Conservation (phyloP, 2,113 vertebrate genomes). For the Erythrocebus patas region DNA sequence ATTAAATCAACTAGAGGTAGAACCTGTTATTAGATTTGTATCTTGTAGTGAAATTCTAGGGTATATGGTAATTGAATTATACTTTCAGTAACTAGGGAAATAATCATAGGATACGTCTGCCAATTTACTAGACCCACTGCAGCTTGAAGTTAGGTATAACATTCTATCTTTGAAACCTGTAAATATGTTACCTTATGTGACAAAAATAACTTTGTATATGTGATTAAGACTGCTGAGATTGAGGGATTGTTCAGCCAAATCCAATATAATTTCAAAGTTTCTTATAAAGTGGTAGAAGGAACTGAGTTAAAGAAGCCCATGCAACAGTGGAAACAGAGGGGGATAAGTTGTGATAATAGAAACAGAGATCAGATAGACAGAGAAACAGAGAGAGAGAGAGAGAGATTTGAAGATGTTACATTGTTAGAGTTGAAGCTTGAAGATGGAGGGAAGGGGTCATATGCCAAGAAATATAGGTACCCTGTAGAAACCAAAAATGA, state of each 20-base stretch:
- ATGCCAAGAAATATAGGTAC: not conserved
- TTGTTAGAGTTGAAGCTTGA: not conserved
- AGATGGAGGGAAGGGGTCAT: not conserved
- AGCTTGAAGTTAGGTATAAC: not conserved
- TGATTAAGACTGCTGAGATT: not conserved
- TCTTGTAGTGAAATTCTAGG: not conserved
- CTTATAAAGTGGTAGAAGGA: not conserved
- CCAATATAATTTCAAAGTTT: not conserved
- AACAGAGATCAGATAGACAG: not conserved
- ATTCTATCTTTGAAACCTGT: not conserved
- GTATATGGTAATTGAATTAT: constrained; percentile 1
- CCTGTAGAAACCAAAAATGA: not conserved
- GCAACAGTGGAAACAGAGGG: not conserved
- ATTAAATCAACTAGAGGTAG: constrained; percentile 10
- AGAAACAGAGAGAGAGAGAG: not conserved
- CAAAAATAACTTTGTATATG: not conserved
- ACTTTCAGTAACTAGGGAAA: constrained; percentile 6
- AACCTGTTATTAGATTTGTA: constrained; percentile 45
- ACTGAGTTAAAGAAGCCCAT: not conserved
- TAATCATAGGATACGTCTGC: not conserved
- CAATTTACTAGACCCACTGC: not conserved
- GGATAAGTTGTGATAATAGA: not conserved
- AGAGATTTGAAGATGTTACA: not conserved
- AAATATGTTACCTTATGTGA: not conserved
- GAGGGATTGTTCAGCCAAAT: not conserved